Conservation (phyloP, 23 tunicate genomes). For the Ascidia mentula region DNA sequence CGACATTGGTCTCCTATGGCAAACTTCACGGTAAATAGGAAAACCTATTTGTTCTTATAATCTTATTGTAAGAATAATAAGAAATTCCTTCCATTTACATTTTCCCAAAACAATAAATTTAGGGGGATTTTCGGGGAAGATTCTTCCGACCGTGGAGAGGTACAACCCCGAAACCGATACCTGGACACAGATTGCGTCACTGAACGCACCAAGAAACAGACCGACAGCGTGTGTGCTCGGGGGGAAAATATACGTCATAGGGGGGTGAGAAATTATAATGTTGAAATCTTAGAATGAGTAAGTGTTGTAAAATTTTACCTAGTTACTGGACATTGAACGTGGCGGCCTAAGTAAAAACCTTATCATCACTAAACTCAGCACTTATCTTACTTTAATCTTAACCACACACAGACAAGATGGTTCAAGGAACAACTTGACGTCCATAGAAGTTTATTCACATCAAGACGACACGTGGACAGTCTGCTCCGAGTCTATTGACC, state of each 20-base stretch:
- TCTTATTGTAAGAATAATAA: too few relatives aligned
- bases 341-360: too few relatives aligned
- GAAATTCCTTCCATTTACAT: too few relatives aligned
- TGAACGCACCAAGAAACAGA: constrained; percentile 26
- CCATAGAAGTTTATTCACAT: neutral
- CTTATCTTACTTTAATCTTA: too few relatives aligned
- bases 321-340: too few relatives aligned
- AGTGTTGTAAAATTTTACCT: too few relatives aligned
- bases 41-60: too few relatives aligned
- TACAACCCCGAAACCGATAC: constrained; percentile 19
- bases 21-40: too few relatives aligned
- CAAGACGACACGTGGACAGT: constrained; percentile 9
- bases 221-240: constrained; percentile 32
- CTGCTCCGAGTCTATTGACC: constrained; percentile 6
- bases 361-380: too few relatives aligned
- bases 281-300: too few relatives aligned
- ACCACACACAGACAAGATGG: neutral
- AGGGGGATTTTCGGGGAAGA: constrained; percentile 30
- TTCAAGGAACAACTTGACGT: neutral
- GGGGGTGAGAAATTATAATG: too few relatives aligned
- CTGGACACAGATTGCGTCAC: constrained; percentile 2
- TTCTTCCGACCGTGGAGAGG: constrained; percentile 21
- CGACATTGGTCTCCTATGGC: too few relatives aligned
- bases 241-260: constrained; percentile 32
- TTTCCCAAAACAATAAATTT: neutral